Evolutionary conservation across 2,888 invertebrate species (phyloP).

Genomic region (Aphrophora alni): DNA sequence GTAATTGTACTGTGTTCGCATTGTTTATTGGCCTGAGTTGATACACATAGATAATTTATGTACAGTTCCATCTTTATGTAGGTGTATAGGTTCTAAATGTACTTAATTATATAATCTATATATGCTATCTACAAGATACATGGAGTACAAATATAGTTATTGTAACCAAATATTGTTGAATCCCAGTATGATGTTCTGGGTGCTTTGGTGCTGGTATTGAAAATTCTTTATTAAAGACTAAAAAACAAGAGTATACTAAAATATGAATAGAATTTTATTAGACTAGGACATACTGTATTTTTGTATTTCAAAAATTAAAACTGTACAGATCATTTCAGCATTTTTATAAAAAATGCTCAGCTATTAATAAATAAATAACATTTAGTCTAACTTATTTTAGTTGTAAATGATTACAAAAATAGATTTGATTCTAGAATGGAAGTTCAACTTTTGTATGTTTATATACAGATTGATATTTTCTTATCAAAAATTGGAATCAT

Average conservation of each 20-base stretch:
- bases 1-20: not conserved
- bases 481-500: not conserved
- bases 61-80: not conserved
- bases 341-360: conserved; percentile 2
- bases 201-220: conserved; percentile 9
- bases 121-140: not conserved
- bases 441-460: not conserved
- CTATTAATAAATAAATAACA: not conserved
- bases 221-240: not conserved
- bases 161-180: conserved; percentile 2
- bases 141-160: not conserved
- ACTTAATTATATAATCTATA: not conserved
- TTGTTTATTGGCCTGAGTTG: not conserved
- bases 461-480: not conserved
- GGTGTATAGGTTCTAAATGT: not conserved
- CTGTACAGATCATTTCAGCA: not conserved
- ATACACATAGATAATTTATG: not conserved
- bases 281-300: not conserved
- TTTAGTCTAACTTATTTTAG: not conserved
- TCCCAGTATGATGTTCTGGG: not conserved
- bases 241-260: not conserved
- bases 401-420: not conserved
- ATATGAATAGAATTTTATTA: not conserved
- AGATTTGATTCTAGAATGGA: not conserved
- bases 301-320: conserved; percentile 2